Percentiles rank a stretch among this genome's conserved stretches.
Conservation (phyloP, 2,797 vertebrate species). For the Syngnathus rostellatus region DNA sequence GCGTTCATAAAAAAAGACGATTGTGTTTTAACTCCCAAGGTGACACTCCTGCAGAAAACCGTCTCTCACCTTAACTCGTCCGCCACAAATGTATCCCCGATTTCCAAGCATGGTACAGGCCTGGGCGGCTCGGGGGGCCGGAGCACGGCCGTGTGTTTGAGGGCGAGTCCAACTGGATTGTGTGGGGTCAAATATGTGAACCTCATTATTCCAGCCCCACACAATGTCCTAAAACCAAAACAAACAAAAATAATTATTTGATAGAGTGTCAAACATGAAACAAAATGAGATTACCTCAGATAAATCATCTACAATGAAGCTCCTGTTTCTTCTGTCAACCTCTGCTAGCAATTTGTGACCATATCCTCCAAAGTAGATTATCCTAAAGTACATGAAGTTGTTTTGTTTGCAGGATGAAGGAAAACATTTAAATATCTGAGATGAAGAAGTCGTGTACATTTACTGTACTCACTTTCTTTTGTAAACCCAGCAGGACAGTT, state of each 20-base stretch:
- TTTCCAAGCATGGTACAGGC: constrained; percentile 75
- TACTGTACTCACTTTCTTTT: constrained; percentile 54
- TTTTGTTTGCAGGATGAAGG: not conserved
- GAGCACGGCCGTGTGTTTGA: constrained; percentile 69
- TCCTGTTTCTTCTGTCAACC: constrained; percentile 65
- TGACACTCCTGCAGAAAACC: not conserved
- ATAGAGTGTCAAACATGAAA: too few species aligned
- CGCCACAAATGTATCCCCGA: constrained; percentile 86
- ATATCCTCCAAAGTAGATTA: constrained; percentile 93
- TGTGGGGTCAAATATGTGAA: constrained; percentile 83
- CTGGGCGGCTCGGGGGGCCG: constrained; percentile 86
- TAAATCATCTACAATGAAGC: constrained; percentile 85
- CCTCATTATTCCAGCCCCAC: constrained; percentile 95
- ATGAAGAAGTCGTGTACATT: not conserved
- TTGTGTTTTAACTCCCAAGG: not conserved
- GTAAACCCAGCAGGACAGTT: constrained; percentile 91
- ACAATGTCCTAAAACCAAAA: not conserved
- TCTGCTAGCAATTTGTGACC: constrained; percentile 81
- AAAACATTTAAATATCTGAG: not conserved
- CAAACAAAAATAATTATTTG: constrained; percentile 22
- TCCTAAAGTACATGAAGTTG: constrained; percentile 56
- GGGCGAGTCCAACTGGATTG: constrained; percentile 78
- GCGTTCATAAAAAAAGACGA: constrained; percentile 31
- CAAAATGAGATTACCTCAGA: constrained; percentile 76
- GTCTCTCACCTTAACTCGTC: constrained; percentile 82